These are phyloP conservation scores for Dryas iulia DNA, from an alignment of 1,140 invertebrate genomes.

Conservation along the genomic window DNA sequence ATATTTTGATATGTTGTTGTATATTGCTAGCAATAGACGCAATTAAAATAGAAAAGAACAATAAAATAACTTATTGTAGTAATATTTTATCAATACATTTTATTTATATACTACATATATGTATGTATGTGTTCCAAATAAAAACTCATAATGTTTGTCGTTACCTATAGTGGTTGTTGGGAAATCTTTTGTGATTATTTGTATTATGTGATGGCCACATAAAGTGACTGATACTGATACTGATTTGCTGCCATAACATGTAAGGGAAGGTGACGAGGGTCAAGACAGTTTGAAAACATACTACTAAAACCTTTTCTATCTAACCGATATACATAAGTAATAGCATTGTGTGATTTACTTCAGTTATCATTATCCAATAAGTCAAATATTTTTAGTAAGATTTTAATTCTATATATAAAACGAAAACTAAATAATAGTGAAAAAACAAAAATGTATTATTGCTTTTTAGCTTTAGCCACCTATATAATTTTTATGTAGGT, in stretches of 20 bases:
- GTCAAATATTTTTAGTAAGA: no score
- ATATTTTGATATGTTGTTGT: no score
- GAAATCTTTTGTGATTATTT: neutral
- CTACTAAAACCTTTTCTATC: neutral
- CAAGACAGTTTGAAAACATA: neutral
- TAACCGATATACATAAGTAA: neutral
- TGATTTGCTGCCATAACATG: neutral
- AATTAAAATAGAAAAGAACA: neutral
- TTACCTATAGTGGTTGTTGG: neutral
- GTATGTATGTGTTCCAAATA: no score
- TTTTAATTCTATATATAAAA: no score
- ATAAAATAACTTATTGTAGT: no score
- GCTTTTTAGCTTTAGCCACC: no score
- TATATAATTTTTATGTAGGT: no score
- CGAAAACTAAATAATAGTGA: no score
- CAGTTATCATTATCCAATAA: neutral
- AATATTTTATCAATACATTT: no score
- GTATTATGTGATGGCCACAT: neutral
- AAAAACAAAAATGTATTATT: no score
- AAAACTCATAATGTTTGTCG: neutral
- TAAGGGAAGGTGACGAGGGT: constrained; percentile 2
- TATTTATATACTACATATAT: no score
- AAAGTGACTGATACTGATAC: neutral
- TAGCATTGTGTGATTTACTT: neutral
- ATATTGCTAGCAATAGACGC: no score